Evolutionary conservation across 2,888 invertebrate genomes (phyloP).

Genomic region (Meganola albula): DNA sequence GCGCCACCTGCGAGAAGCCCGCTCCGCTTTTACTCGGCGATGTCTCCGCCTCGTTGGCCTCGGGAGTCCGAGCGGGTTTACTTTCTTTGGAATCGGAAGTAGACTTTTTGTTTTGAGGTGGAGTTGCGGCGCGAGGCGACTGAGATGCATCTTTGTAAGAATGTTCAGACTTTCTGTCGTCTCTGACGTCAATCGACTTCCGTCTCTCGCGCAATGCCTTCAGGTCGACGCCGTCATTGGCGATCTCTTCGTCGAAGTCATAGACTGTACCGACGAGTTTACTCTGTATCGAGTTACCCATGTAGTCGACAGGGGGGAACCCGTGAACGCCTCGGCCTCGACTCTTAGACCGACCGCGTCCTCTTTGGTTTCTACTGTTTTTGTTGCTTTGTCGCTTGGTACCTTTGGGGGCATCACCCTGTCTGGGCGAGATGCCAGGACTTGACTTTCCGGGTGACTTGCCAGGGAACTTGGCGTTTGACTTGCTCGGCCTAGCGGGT

Average conservation of each 20-base stretch:
- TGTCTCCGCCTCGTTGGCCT: conserved; percentile 31
- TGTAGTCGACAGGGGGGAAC: conserved; percentile 61
- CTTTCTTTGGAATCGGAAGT: conserved; percentile 62
- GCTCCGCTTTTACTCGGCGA: conserved; percentile 39
- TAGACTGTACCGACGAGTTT: conserved; percentile 92
- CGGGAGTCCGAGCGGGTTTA: conserved; percentile 69
- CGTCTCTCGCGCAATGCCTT: conserved; percentile 88
- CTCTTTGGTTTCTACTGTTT: conserved; percentile 64
- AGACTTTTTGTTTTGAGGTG: conserved; percentile 55
- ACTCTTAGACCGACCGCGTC: conserved; percentile 71
- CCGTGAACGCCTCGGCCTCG: conserved; percentile 55
- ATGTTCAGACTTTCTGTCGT: conserved; percentile 76
- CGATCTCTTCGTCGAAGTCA: conserved; percentile 90
- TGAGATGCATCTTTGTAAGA: conserved; percentile 75
- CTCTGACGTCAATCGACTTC: conserved; percentile 83
- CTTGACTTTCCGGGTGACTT: conserved; percentile 83
- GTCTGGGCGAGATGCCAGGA: conserved; percentile 83
- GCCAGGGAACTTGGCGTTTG: conserved; percentile 79
- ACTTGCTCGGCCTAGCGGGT: conserved; percentile 69
- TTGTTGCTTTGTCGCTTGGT: conserved; percentile 55
- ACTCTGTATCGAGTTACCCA: conserved; percentile 84
- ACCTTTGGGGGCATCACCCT: conserved; percentile 65
- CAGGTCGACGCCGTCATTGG: conserved; percentile 85
- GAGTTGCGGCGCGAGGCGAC: conserved; percentile 77
- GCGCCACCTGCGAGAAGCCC: conserved; percentile 78